These are phyloP conservation scores for Euspilapteryx auroguttella DNA, from an alignment of 2,888 invertebrate genomes.

Conservation along the genomic window DNA sequence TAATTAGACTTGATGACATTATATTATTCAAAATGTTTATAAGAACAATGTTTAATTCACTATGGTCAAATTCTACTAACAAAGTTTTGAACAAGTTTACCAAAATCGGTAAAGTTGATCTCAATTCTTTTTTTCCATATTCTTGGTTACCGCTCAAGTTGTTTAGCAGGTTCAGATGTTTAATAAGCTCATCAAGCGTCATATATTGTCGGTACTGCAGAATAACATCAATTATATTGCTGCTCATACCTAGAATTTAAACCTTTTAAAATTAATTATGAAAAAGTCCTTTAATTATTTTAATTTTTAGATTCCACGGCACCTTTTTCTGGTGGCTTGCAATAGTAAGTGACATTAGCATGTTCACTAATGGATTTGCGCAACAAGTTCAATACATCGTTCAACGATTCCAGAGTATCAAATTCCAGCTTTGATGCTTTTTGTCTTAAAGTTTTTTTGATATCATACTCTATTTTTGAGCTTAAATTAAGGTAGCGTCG, in stretches of 20 bases:
- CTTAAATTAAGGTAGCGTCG: conserved; percentile 35
- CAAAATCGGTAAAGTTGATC: conserved; percentile 17
- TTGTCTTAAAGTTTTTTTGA: conserved; percentile 30
- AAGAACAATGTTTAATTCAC: conserved; percentile 33
- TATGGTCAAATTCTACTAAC: conserved; percentile 31
- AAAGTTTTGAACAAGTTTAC: conserved; percentile 24
- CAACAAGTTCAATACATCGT: conserved; percentile 21
- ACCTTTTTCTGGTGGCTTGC: conserved; percentile 20
- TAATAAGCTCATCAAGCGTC: conserved; percentile 30
- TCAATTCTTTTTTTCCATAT: conserved; percentile 22
- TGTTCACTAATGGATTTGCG: conserved; percentile 19
- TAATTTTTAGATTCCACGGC: conserved; percentile 11
- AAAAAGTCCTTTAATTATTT: no score
- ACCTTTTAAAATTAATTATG: no score
- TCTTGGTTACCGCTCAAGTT: conserved; percentile 18
- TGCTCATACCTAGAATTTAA: conserved; percentile 23
- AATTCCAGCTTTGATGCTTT: conserved; percentile 17
- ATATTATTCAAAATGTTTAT: conserved; percentile 32
- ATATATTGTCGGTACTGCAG: conserved; percentile 24
- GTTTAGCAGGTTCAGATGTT: conserved; percentile 27
- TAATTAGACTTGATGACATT: no score
- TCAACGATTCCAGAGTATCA: conserved; percentile 21
- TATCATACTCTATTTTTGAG: conserved; percentile 34
- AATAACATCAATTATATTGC: conserved; percentile 21
- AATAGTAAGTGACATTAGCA: conserved; percentile 18